Base-by-base conservation (phyloP, 2,888 invertebrate species). In the Sphaerophoria taeniata region DNA sequence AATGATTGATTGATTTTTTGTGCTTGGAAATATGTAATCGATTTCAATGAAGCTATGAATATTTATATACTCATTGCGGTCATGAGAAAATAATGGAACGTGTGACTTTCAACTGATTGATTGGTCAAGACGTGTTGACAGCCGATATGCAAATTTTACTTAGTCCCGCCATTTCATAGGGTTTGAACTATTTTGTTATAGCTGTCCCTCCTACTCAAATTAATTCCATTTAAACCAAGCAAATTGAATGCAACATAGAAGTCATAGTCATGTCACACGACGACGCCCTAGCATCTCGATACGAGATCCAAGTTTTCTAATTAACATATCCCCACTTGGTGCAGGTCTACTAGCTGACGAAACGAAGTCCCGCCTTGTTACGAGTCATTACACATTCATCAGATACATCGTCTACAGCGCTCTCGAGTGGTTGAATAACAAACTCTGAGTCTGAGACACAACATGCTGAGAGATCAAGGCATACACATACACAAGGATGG, bases 361-460 rank as follows among this genome's bases (percentile, higher is more conserved):
- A 58, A 81, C 85, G 1, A 24, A 24, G 24, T 24, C 81, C 85
- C 85, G 81, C 85, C 85, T 85, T 73, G 76, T 77, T 73, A 77
- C 81, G 63, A 63, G 31, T 81, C 81, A 85, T 85, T 85, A 81
- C 73, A 76, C 76, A 85, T 85, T 81, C 85, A 81, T 85, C 85
- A 85, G 74, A 84, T 65, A 71, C 63, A 63, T 69, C 33, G 51
- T 1, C 43, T 43, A 39, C 51, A 16, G 36, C 53, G 43, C 49
- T 67, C 58, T 65, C 71, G 60, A 60, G 60, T 69, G 9, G 60
- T 6, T 43, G 49, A 60, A 1, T 60, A 36, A 43, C 45, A 53
- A 34, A 5, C 71, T 55, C 9, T 49, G 56, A 56, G 55, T 70
- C 63, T 36, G 36, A 58, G 39, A 39, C 9, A 69, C 74, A 45